Percentiles rank a stretch among this genome's conserved stretches.
phyloP scores from a whole-genome alignment of 2,113 vertebrate species.

The Misgurnus mizolepis region DNA sequence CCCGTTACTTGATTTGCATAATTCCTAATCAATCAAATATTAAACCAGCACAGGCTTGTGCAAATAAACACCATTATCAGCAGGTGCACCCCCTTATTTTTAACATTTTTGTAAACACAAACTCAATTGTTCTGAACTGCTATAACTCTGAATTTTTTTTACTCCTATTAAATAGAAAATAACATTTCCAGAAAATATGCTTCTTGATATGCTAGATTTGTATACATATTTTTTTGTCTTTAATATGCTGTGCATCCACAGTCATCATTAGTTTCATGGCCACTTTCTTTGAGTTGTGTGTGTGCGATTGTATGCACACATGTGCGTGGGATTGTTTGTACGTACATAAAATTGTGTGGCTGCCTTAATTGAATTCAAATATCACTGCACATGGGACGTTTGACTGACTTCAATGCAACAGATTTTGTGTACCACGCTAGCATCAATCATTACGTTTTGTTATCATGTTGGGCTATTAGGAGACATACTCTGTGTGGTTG shows the following conservation, averaged over 20 bases:
- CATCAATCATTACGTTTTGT: conserved; percentile 6
- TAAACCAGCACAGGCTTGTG: too few relatives aligned
- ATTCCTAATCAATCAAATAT: too few relatives aligned
- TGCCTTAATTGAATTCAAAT: conserved; percentile 39
- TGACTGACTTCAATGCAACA: neutral
- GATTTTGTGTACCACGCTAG: neutral
- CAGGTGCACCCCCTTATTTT: neutral
- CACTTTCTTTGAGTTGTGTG: neutral
- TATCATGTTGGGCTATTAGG: neutral
- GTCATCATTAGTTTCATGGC: neutral
- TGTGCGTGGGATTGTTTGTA: neutral
- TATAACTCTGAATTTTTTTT: too few relatives aligned
- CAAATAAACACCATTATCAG: too few relatives aligned
- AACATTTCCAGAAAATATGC: neutral
- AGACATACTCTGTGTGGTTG: neutral
- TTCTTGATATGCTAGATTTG: neutral
- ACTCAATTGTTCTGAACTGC: neutral
- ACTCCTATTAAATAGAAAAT: neutral
- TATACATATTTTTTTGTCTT: neutral
- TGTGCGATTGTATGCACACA: neutral
- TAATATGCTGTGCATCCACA: neutral
- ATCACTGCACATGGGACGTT: conserved; percentile 21
- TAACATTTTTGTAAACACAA: neutral
- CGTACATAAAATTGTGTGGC: conserved; percentile 13
- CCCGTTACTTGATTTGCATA: too few relatives aligned